phyloP scores from a whole-genome alignment of 2,113 vertebrate species.

The Poeciliopsis turrubarensis region DNA sequence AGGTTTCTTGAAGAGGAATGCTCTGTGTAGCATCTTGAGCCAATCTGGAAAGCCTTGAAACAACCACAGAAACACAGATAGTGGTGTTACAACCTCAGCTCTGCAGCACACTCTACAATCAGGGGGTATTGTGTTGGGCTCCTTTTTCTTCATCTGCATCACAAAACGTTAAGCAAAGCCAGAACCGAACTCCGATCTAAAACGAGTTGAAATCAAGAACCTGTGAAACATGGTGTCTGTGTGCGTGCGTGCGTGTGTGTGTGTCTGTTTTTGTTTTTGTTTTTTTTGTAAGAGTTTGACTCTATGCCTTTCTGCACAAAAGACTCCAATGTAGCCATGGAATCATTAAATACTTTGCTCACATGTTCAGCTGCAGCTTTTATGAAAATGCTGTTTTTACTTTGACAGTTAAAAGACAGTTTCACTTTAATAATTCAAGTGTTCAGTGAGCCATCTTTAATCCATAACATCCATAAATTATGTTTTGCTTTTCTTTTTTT shows the following conservation, averaged over 20 bases:
- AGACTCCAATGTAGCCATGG: slow-evolving; percentile 21
- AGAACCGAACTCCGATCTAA: slow-evolving; percentile 7
- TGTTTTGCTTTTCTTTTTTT: slow-evolving; percentile 19
- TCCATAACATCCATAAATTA: slow-evolving; percentile 18
- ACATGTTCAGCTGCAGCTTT: slow-evolving; percentile 10
- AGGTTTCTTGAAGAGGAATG: slow-evolving; percentile 17
- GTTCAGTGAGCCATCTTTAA: not conserved
- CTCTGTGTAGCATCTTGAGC: slow-evolving; percentile 24
- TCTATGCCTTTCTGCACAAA: slow-evolving; percentile 24
- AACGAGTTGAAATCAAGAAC: slow-evolving; percentile 27
- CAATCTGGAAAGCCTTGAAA: slow-evolving; percentile 51
- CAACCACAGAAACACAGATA: slow-evolving; percentile 10
- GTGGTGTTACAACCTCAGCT: slow-evolving; percentile 12
- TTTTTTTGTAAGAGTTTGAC: slow-evolving; percentile 14
- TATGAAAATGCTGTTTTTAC: slow-evolving; percentile 15
- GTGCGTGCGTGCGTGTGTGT: not conserved
- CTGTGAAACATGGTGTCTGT: slow-evolving; percentile 10
- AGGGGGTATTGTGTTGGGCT: not conserved
- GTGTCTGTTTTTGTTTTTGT: not conserved
- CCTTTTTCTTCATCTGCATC: slow-evolving; percentile 15
- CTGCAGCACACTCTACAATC: not conserved
- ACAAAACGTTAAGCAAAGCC: slow-evolving; percentile 18
- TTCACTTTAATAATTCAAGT: slow-evolving; percentile 26
- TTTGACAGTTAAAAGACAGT: slow-evolving; percentile 11
- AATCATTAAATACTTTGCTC: slow-evolving; percentile 15